phyloP scores from a whole-genome alignment of 1,140 invertebrate genomes.

The Oppia nitens region DNA sequence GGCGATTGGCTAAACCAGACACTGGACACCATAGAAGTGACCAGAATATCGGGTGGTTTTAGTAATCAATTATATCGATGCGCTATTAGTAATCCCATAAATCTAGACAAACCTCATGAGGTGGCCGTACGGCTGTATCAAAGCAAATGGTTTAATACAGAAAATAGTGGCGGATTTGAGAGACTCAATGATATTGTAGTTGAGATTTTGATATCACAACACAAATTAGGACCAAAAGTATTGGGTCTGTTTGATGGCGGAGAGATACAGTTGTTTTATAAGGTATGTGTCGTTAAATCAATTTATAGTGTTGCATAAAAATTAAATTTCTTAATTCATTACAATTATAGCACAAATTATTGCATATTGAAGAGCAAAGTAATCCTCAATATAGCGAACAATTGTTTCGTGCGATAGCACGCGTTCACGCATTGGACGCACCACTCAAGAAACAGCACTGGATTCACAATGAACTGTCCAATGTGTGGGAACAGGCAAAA shows the following conservation, averaged over 20 bases:
- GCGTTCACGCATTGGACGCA: neutral
- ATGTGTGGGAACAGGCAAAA: neutral
- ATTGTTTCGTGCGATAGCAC: neutral
- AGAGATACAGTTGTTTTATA: neutral
- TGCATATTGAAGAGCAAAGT: neutral
- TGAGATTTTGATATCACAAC: neutral
- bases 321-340: neutral
- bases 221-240: conserved; percentile 2
- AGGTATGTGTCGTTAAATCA: neutral
- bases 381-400: neutral
- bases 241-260: conserved; percentile 6
- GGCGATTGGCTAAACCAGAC: neutral
- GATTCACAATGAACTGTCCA: neutral
- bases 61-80: conserved; percentile 4
- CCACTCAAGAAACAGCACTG: conserved; percentile 2
- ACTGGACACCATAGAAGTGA: neutral
- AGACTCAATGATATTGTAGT: conserved; percentile 5
- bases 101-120: neutral
- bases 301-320: neutral
- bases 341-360: conserved; percentile 4
- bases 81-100: too few species aligned
- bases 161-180: too few species aligned
- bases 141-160: too few species aligned
- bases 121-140: neutral
- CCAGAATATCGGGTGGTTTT: neutral